These are phyloP conservation scores for Apis cerana DNA, from an alignment of 1,140 invertebrate species.

Conservation along the genomic window DNA sequence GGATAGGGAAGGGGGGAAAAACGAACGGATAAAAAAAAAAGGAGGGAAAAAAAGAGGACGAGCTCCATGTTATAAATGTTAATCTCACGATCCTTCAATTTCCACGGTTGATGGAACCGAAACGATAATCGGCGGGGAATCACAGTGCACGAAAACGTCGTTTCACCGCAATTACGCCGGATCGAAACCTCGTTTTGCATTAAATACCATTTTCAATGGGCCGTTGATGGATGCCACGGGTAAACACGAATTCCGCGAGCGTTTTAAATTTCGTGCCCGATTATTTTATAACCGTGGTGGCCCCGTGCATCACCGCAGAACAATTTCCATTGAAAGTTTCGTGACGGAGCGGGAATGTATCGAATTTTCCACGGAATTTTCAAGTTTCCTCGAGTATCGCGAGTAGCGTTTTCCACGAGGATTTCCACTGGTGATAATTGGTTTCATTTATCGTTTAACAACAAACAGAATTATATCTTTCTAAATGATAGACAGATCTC, in stretches of 20 bases:
- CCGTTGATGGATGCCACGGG: background rate
- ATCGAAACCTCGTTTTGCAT: constrained; percentile 18
- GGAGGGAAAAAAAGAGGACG: background rate
- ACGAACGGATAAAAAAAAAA: background rate
- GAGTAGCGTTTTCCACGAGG: too few relatives aligned
- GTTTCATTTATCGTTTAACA: too few relatives aligned
- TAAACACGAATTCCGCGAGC: background rate
- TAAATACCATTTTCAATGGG: constrained; percentile 6
- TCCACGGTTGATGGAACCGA: constrained; percentile 15
- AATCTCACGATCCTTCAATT: constrained; percentile 18
- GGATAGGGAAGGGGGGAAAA: too few relatives aligned
- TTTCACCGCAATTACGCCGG: constrained; percentile 27
- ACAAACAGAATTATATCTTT: too few relatives aligned
- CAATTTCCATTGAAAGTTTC: background rate
- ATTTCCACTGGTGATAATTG: too few relatives aligned
- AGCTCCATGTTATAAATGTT: constrained; percentile 40
- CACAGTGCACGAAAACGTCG: constrained; percentile 9
- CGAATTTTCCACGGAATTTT: background rate
- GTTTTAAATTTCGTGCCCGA: background rate
- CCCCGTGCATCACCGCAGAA: too few relatives aligned
- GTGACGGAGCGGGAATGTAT: background rate
- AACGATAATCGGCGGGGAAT: constrained; percentile 33
- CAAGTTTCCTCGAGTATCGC: background rate
- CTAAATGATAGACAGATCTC: too few relatives aligned
- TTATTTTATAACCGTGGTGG: background rate